Conservation (phyloP, 1,140 invertebrate species). For the Oreohelix idahoensis region DNA sequence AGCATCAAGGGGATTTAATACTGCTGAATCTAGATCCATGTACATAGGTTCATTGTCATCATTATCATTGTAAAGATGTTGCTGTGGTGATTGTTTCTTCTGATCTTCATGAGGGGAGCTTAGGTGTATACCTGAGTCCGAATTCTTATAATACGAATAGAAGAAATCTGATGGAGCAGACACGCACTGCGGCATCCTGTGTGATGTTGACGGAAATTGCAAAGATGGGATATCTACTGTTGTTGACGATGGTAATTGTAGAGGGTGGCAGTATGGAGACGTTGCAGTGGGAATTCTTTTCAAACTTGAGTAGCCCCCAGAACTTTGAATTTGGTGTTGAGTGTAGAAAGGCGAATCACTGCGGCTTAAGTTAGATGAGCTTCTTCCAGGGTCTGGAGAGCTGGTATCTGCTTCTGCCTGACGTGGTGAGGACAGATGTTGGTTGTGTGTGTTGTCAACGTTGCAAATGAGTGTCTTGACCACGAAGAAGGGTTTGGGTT, state of each 20-base stretch:
- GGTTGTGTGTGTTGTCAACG: background rate
- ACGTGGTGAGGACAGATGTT: background rate
- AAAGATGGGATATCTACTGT: background rate
- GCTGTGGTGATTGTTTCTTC: background rate
- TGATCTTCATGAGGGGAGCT: background rate
- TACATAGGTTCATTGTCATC: background rate
- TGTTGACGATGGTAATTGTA: background rate
- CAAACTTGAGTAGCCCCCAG: background rate
- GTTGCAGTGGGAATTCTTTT: background rate
- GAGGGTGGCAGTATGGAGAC: background rate
- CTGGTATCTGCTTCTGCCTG: background rate
- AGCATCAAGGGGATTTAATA: background rate
- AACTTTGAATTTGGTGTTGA: background rate
- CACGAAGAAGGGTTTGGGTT: background rate
- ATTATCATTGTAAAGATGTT: background rate
- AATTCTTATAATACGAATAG: background rate
- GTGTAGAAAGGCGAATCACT: background rate
- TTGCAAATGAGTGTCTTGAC: background rate
- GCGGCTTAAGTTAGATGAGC: background rate
- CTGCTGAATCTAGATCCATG: background rate
- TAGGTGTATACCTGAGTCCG: background rate
- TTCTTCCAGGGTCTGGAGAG: background rate
- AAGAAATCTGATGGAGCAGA: background rate
- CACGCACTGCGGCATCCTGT: background rate
- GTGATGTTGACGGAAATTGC: background rate